A percentile compares a stretch with the other conserved stretches of the same genome.
Conservation (phyloP, 2,113 vertebrate genomes). For the Saiga tatarica region DNA sequence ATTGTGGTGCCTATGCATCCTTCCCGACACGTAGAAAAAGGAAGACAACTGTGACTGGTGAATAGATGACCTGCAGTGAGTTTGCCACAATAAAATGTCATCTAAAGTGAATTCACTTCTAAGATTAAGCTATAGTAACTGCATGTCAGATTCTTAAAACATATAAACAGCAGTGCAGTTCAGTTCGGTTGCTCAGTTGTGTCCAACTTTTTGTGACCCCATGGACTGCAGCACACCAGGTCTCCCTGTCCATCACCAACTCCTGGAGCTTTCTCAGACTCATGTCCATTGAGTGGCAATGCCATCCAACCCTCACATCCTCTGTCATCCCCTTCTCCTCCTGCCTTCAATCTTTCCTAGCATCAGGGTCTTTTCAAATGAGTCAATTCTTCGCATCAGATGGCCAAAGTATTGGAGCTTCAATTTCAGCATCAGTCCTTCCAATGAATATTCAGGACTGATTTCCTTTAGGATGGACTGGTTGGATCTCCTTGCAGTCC, state of each 20-base stretch:
- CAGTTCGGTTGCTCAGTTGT: neutral
- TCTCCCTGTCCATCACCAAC: neutral
- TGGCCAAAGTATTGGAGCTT: neutral
- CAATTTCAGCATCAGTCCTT: neutral
- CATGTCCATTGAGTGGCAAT: neutral
- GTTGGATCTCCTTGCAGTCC: neutral
- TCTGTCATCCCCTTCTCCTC: neutral
- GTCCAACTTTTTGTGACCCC: neutral
- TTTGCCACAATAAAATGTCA: too few relatives aligned
- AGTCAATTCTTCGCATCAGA: rapidly evolving
- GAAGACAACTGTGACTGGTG: too few relatives aligned
- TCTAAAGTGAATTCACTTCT: too few relatives aligned
- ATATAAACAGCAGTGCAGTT: neutral
- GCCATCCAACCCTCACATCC: neutral
- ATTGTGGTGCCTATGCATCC: rapidly evolving
- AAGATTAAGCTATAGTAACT: neutral
- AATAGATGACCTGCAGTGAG: too few relatives aligned
- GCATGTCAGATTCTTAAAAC: neutral
- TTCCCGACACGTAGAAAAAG: too few relatives aligned
- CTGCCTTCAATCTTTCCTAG: neutral
- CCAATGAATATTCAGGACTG: neutral
- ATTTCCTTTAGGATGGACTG: neutral
- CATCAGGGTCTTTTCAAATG: neutral
- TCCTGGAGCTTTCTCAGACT: neutral
- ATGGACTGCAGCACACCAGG: neutral